phyloP scores from a whole-genome alignment of 1,140 invertebrate species.

The Rhyacophila brunnea region DNA sequence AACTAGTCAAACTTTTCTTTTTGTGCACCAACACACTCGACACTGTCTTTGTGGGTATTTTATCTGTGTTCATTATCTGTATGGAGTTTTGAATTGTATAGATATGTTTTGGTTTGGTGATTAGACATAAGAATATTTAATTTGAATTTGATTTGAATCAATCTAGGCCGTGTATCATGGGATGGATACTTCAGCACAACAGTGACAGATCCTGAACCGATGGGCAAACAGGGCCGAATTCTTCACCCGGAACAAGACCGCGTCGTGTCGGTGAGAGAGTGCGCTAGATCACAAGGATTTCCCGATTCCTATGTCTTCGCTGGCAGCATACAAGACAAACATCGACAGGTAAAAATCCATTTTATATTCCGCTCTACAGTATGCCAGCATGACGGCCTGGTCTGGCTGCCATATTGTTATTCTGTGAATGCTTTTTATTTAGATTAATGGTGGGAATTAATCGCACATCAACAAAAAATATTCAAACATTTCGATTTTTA shows the following conservation, averaged over 20 bases:
- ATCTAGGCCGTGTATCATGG: slow-evolving; percentile 73
- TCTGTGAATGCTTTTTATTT: too few relatives aligned
- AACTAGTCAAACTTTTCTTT: too few relatives aligned
- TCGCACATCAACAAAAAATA: too few relatives aligned
- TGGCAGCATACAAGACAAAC: slow-evolving; percentile 74
- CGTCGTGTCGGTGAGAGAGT: slow-evolving; percentile 82
- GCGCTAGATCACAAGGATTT: slow-evolving; percentile 85
- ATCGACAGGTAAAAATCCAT: slow-evolving; percentile 80
- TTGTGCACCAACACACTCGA: too few relatives aligned
- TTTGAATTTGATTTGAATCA: slow-evolving; percentile 45
- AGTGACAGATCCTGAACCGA: slow-evolving; percentile 86
- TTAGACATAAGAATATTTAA: not conserved
- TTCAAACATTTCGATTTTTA: too few relatives aligned
- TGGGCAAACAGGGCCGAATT: slow-evolving; percentile 84
- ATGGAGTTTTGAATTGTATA: too few relatives aligned
- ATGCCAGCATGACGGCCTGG: too few relatives aligned
- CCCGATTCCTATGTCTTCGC: slow-evolving; percentile 76
- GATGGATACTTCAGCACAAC: slow-evolving; percentile 85
- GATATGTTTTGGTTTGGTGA: not conserved
- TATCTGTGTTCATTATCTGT: not conserved
- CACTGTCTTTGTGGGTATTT: too few relatives aligned
- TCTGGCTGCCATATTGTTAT: too few relatives aligned
- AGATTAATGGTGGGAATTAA: too few relatives aligned
- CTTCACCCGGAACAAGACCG: slow-evolving; percentile 80
- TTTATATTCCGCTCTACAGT: too few relatives aligned